Conservation (phyloP, 2,113 vertebrate genomes). For the Paedocypris sp. region DNA sequence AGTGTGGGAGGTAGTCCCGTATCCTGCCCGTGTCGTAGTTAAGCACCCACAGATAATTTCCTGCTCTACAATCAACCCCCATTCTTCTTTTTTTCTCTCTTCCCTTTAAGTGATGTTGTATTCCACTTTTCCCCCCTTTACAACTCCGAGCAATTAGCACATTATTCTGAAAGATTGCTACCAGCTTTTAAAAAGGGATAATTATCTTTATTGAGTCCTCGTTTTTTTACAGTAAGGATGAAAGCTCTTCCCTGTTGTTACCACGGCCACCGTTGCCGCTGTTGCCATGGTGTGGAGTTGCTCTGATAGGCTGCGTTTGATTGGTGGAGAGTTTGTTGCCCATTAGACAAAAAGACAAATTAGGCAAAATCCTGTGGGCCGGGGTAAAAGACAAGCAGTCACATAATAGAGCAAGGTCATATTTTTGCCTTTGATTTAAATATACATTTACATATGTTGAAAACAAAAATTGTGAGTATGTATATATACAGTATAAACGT, state of each 20-base stretch:
- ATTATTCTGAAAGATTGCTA: conserved; percentile 46
- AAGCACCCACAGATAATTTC: conserved; percentile 21
- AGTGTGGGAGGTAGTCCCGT: conserved; percentile 61
- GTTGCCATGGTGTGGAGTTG: conserved; percentile 40
- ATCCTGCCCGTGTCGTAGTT: conserved; percentile 25
- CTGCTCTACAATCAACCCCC: conserved; percentile 8
- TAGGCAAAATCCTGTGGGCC: conserved; percentile 20
- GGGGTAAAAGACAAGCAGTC: conserved; percentile 1
- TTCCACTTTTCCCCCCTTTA: conserved; percentile 38
- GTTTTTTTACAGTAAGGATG: conserved; percentile 29
- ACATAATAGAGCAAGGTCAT: too few species aligned
- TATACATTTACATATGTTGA: neutral
- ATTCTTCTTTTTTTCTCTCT: conserved; percentile 45
- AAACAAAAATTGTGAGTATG: too few species aligned
- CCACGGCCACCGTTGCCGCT: conserved; percentile 43
- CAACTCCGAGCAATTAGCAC: conserved; percentile 55
- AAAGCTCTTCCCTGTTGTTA: conserved; percentile 33
- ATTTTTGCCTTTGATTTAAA: neutral
- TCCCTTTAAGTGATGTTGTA: conserved; percentile 51
- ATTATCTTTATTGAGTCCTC: conserved; percentile 50
- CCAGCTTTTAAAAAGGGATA: conserved; percentile 43
- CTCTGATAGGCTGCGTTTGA: conserved; percentile 33
- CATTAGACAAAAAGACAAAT: conserved; percentile 40
- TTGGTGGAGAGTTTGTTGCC: conserved; percentile 34
- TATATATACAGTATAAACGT: too few species aligned